Percentiles rank a stretch among this genome's conserved stretches.
These are phyloP conservation scores for Brevipalpus yothersi DNA, from an alignment of 1,140 invertebrate genomes.

Conservation along the genomic window DNA sequence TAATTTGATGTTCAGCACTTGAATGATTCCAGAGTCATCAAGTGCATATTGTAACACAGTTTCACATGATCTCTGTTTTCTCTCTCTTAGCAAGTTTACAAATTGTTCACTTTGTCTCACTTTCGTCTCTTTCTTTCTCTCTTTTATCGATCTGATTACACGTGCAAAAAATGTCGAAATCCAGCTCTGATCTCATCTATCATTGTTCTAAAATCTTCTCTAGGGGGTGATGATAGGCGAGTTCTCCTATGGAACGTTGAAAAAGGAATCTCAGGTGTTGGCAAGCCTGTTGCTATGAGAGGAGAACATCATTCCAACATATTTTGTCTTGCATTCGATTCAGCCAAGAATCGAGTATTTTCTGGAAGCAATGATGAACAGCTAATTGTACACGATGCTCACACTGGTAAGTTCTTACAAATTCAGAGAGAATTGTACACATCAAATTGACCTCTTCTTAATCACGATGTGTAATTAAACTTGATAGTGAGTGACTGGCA, in stretches of 20 bases:
- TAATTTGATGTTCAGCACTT: too few species aligned
- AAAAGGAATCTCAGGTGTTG: constrained; percentile 35
- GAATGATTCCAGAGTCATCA: too few species aligned
- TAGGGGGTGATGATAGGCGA: constrained; percentile 70
- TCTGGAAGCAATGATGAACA: constrained; percentile 75
- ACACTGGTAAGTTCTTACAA: constrained; percentile 32
- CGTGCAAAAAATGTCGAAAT: neutral
- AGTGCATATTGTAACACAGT: too few species aligned
- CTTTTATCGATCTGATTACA: too few species aligned
- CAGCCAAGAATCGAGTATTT: constrained; percentile 48
- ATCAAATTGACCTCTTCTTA: too few species aligned
- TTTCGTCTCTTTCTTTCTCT: too few species aligned
- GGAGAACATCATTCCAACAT: constrained; percentile 71
- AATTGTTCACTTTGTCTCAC: too few species aligned
- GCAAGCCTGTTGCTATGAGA: constrained; percentile 38
- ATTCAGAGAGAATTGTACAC: neutral
- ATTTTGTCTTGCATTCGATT: constrained; percentile 66
- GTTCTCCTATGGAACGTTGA: constrained; percentile 69
- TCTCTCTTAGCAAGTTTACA: too few species aligned
- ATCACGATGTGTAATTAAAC: too few species aligned
- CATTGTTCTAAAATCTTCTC: constrained; percentile 6
- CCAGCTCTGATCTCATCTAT: neutral
- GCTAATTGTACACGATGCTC: constrained; percentile 59
- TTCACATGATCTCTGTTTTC: too few species aligned
- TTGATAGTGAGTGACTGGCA: too few species aligned